Evolutionary conservation across 2,113 vertebrate species (phyloP), one percentile per base, ranked within the genome.

Genomic region (Zeus faber): DNA sequence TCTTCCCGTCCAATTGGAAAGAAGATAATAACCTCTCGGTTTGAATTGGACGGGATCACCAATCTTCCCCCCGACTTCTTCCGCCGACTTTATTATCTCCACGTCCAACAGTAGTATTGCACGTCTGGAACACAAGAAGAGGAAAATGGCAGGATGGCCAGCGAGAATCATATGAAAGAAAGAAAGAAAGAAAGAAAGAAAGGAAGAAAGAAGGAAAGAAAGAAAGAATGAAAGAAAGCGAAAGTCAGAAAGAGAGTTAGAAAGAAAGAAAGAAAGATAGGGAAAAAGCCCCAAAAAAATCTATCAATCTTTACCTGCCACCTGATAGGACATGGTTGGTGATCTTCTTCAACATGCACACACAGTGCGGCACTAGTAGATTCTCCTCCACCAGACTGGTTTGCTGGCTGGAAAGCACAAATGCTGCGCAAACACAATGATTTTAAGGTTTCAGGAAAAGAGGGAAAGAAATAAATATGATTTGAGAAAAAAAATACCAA

Each of bases 21-120:
- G n/a, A n/a, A n/a, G n/a, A n/a, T n/a, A n/a, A n/a, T n/a, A n/a
- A n/a, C n/a, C n/a, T n/a, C n/a, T n/a, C n/a, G n/a, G n/a, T n/a
- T n/a, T n/a, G n/a, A n/a, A n/a, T n/a, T n/a, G 86, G 57, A 77
- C 72, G 3, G 95, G 94, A 69, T 90, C 90, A 61, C 95, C 95
- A 70, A 97, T 93, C 79, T 79, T 84, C n/a, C 83, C 68, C 58
- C 77, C 87, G 44, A 87, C 81, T 27, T 79, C 74, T 52, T 89
- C 88, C 6, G 91, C 91, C 6, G 89, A 85, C 49, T 90, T 86
- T 70, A 97, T 62, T 56, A 97, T 81, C 1, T 86, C 75, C 65
- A 96, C 58, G 18, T 91, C 93, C 73, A 94, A 76, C 66, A 96
- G 77, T 62, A 91, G 74, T 65, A 96, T 79, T 44, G 94, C 91